Base-by-base conservation (phyloP, 2,888 invertebrate species). In the Desoria tigrina region DNA sequence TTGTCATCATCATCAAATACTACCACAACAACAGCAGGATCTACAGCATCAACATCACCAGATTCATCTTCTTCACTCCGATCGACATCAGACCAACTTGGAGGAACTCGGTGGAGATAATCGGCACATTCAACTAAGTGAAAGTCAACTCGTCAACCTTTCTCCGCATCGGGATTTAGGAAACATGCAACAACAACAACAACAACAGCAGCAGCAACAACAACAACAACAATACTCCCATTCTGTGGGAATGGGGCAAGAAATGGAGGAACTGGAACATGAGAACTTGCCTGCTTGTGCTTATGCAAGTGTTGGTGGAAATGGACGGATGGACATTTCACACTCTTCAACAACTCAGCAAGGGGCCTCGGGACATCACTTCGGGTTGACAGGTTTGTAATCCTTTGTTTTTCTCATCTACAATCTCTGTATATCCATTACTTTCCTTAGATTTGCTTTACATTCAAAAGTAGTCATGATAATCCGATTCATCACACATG, bases 221-320 rank as follows among this genome's bases (percentile, higher is more conserved):
- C 62, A 59, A 23, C 67, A 69, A 32, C 64, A 66, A 23, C 65
- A 69, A 23, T 24, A 54, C 23, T 26, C 49, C 27, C 45, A 45
- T 45, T 58, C 61, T 42, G 16, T 53, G 54, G 66, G 64, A 24
- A 66, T 60, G 62, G 45, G 59, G 27, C 27, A 53, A 21, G 59
- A 28, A 26, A 45, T 53, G 23, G 71, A 69, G 0, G 69, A 69
- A 18, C 26, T 66, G 63, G 71, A 68, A 2, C 63, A 66, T 11
- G 72, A 72, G 11, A 68, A 72, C 9, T 57, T 74, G 21, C 71
- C 72, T 45, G 66, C 72, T 32, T 74, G 74, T 73, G 74, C 69
- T 14, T 74, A 69, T 68, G 68, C 69, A 51, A 57, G 57, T 1
- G 50, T 58, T 24, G 32, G 28, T 53, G 66, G 54, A 42, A 49